These are phyloP conservation scores for Ia io DNA, from an alignment of 2,113 vertebrate species.

Conservation along the genomic window DNA sequence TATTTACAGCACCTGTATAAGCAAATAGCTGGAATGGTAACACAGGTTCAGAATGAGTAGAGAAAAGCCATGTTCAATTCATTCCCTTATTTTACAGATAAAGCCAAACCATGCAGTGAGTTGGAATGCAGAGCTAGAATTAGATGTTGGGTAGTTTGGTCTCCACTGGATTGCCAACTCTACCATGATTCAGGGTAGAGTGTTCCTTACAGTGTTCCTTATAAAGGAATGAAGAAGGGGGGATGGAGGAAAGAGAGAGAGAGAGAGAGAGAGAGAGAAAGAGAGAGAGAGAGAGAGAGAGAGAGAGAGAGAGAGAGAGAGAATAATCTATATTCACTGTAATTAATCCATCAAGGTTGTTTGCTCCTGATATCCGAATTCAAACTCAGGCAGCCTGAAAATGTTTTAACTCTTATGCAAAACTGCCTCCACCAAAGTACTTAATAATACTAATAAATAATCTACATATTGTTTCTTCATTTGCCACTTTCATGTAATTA, in stretches of 20 bases:
- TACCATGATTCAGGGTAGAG: not conserved
- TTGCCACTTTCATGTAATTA: not conserved
- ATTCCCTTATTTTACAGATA: not conserved
- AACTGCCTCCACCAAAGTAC: not conserved
- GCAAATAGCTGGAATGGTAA: not conserved
- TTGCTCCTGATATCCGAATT: not conserved
- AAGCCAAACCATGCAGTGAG: not conserved
- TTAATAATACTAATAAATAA: constrained; percentile 2
- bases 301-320: too few relatives aligned
- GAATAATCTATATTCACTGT: not conserved
- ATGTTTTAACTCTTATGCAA: not conserved
- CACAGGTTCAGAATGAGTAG: not conserved
- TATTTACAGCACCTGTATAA: not conserved
- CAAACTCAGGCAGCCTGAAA: not conserved
- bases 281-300: too few relatives aligned
- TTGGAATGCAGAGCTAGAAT: not conserved
- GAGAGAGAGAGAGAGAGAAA: too few relatives aligned
- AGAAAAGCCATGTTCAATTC: not conserved
- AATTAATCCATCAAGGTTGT: not conserved
- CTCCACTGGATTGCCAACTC: not conserved
- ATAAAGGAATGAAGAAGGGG: not conserved
- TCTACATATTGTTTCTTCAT: not conserved
- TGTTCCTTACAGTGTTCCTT: not conserved
- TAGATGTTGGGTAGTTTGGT: not conserved
- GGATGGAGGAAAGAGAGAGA: not conserved